phyloP scores from a whole-genome alignment of 2,113 vertebrate species.

The Paralichthys olivaceus region DNA sequence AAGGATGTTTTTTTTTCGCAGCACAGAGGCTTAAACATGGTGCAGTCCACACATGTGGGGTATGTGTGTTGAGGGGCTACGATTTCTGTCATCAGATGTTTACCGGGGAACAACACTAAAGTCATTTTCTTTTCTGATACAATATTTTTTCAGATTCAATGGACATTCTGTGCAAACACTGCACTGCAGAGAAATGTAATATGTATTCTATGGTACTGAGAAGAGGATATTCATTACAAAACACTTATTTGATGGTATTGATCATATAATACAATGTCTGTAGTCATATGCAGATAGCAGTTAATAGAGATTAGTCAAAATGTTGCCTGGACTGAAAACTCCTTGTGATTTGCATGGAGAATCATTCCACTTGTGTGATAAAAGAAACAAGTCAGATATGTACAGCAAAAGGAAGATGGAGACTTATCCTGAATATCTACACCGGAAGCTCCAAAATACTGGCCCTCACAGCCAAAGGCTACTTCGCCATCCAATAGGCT shows the following conservation, averaged over 20 bases:
- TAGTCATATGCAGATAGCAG: too few relatives aligned
- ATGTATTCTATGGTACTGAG: not conserved
- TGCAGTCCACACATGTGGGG: not conserved
- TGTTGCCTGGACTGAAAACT: too few relatives aligned
- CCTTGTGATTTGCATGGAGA: too few relatives aligned
- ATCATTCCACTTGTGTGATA: too few relatives aligned
- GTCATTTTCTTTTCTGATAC: not conserved
- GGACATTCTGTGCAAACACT: not conserved
- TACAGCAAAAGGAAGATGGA: too few relatives aligned
- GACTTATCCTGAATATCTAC: too few relatives aligned
- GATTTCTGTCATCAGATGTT: not conserved
- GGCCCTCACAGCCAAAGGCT: too few relatives aligned
- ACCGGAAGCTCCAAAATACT: too few relatives aligned
- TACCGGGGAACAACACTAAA: not conserved
- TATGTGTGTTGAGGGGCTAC: not conserved
- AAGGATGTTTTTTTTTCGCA: conserved; percentile 2
- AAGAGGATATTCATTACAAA: not conserved
- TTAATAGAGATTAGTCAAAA: too few relatives aligned
- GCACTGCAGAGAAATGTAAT: not conserved
- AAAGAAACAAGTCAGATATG: too few relatives aligned
- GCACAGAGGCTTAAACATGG: conserved; percentile 1
- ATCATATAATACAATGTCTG: too few relatives aligned
- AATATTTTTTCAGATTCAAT: not conserved
- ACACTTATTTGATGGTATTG: not conserved
- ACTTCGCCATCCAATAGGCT: too few relatives aligned